These are phyloP conservation scores for Propithecus perrieri DNA, from an alignment of 2,797 vertebrate species.

Conservation along the genomic window DNA sequence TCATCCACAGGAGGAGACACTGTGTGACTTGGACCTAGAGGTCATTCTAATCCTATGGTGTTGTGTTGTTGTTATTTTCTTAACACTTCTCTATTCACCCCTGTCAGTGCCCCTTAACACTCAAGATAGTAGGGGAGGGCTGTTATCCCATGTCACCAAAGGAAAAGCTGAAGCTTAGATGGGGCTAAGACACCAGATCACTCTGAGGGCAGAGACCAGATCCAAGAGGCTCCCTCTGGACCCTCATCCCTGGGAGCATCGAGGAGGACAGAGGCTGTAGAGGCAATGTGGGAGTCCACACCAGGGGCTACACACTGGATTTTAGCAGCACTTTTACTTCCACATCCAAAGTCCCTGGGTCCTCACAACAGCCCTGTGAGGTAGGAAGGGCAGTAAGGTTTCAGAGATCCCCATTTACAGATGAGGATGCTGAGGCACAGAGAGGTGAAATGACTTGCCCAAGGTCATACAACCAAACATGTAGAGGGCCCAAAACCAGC, in stretches of 20 bases:
- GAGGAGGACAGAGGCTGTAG: background rate
- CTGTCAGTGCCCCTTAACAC: background rate
- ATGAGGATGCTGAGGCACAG: conserved; percentile 78
- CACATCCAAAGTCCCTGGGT: conserved; percentile 53
- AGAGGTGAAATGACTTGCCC: conserved; percentile 70
- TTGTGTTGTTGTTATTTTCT: background rate
- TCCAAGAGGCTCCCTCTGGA: background rate
- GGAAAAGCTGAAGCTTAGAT: conserved; percentile 5
- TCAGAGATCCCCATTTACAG: conserved; percentile 69
- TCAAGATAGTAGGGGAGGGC: background rate
- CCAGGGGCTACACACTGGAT: background rate
- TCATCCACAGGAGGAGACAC: background rate
- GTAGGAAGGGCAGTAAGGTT: conserved; percentile 73
- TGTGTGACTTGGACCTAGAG: background rate
- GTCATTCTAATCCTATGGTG: background rate
- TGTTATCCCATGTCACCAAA: background rate
- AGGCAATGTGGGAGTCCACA: background rate
- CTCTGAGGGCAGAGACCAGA: background rate
- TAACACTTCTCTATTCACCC: background rate
- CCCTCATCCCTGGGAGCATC: background rate
- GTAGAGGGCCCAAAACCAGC: background rate
- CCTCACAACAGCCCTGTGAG: conserved; percentile 81
- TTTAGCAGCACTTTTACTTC: conserved; percentile 72
- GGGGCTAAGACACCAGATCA: background rate
- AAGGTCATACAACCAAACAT: conserved; percentile 48